Evolutionary conservation across 2,888 invertebrate genomes (phyloP).

Genomic region (Barypeithes pellucidus): DNA sequence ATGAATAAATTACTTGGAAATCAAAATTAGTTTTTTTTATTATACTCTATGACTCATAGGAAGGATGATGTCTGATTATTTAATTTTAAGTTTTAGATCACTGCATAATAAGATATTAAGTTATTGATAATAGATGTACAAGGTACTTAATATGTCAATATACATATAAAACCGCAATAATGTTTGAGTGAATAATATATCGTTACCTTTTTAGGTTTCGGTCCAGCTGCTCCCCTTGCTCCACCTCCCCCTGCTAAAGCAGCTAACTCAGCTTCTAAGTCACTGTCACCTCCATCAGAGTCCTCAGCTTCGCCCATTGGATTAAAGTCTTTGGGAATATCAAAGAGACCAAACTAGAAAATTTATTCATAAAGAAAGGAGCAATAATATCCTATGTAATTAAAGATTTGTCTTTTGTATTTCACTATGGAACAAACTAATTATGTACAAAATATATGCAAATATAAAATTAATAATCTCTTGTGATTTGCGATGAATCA

Average conservation of each 20-base stretch:
- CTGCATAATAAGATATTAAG: too few relatives aligned
- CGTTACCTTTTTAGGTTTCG: conserved; percentile 61
- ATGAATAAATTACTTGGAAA: too few relatives aligned
- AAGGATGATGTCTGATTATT: too few relatives aligned
- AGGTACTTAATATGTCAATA: too few relatives aligned
- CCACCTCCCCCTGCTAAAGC: conserved; percentile 76
- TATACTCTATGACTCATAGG: too few relatives aligned
- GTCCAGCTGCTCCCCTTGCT: conserved; percentile 48
- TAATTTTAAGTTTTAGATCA: too few relatives aligned
- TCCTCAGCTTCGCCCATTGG: conserved; percentile 68
- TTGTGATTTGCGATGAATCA: conserved; percentile 17
- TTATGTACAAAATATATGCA: neutral
- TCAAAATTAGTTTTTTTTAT: too few relatives aligned
- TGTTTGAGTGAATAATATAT: neutral
- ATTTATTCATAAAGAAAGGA: neutral
- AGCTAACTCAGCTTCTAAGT: conserved; percentile 90
- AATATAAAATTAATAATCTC: neutral
- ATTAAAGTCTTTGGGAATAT: conserved; percentile 78
- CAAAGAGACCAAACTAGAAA: conserved; percentile 83
- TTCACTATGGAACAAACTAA: too few relatives aligned
- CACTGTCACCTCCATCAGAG: conserved; percentile 80
- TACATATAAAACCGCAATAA: too few relatives aligned
- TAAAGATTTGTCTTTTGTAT: too few relatives aligned
- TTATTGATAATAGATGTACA: too few relatives aligned
- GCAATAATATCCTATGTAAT: too few relatives aligned